Base-by-base conservation (phyloP, 2,888 invertebrate species). In the Lycophotia porphyrea region DNA sequence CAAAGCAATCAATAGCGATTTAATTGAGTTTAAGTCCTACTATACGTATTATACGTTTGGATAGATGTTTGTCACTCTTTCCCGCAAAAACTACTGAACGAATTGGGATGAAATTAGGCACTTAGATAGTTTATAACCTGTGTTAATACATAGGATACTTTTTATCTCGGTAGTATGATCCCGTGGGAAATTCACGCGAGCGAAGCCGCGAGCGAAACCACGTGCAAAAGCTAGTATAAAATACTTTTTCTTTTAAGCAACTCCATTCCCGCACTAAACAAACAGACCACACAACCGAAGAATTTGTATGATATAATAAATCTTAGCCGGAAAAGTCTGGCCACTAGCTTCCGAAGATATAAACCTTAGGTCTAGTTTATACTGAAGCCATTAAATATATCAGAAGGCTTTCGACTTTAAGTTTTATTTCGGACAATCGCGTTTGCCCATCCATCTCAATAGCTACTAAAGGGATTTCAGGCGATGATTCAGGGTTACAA, bases 401-500 rank as follows among this genome's bases (percentile, higher is more conserved):
- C n/a, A 21, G 21, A 66, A 64, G 60, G 63, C 13, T 77, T 74
- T 66, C 18, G 34, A 60, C 21, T 61, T 63, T 64, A 64, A 70
- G 61, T 72, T 49, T 67, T 61, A 61, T 71, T 79, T 44, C 58
- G 66, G 44, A 73, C 49, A 74, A 74, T 74, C 64, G 24, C 60
- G 47, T 63, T 76, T 78, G 47, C 61, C 34, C 49, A 71, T 74
- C 44, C 63, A 71, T 70, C 60, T 65, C 55, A 71, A 78, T 76
- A 74, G 61, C 71, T 73, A 68, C 47, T 63, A 76, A 79, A 80
- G 68, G 61, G 70, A 79, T 84, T 79, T 77, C 63, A 79, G 74
- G 63, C 63, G 31, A 81, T 66, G 69, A 84, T 71, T 78, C 64
- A 36, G 67, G 66, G 69, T 77, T 71, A 82, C 18, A 69, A 47